These are phyloP conservation scores for Novumbra hubbsi DNA, from an alignment of 2,797 vertebrate genomes.

Conservation along the genomic window DNA sequence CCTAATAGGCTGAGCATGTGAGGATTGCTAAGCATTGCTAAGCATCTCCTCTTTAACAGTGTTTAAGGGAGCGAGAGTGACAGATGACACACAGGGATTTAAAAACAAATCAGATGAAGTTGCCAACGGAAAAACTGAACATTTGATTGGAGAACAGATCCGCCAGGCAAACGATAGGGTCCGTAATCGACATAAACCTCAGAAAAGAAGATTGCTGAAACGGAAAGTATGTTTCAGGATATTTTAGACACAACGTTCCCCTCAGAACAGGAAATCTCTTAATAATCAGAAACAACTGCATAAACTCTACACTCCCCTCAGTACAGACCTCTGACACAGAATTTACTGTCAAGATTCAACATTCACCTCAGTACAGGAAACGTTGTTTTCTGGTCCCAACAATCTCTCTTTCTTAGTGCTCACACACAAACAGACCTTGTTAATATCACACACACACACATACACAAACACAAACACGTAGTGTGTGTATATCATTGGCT, in stretches of 20 bases:
- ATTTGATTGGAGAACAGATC: background rate
- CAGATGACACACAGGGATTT: background rate
- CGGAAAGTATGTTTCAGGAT: too few relatives aligned
- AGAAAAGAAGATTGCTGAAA: background rate
- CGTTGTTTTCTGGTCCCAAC: slow-evolving; percentile 22
- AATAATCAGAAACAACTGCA: too few relatives aligned
- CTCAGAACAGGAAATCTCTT: too few relatives aligned
- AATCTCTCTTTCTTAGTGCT: background rate
- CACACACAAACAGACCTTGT: background rate
- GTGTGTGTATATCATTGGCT: slow-evolving; percentile 34
- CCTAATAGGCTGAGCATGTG: background rate
- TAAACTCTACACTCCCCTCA: too few relatives aligned
- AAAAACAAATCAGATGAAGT: background rate
- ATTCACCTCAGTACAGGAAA: background rate
- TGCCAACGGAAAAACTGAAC: background rate
- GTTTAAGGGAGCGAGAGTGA: background rate
- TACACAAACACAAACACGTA: background rate
- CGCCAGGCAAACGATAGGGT: background rate
- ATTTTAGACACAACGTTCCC: too few relatives aligned
- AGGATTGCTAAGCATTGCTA: background rate
- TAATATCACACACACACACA: too few relatives aligned
- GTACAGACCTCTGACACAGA: too few relatives aligned
- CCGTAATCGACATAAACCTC: slow-evolving; percentile 8
- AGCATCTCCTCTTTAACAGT: background rate
- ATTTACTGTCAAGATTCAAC: slow-evolving; percentile 9